A percentile compares a stretch with the other conserved stretches of the same genome.
These are phyloP conservation scores for Solen grandis DNA, from an alignment of 1,140 invertebrate genomes.

Conservation along the genomic window DNA sequence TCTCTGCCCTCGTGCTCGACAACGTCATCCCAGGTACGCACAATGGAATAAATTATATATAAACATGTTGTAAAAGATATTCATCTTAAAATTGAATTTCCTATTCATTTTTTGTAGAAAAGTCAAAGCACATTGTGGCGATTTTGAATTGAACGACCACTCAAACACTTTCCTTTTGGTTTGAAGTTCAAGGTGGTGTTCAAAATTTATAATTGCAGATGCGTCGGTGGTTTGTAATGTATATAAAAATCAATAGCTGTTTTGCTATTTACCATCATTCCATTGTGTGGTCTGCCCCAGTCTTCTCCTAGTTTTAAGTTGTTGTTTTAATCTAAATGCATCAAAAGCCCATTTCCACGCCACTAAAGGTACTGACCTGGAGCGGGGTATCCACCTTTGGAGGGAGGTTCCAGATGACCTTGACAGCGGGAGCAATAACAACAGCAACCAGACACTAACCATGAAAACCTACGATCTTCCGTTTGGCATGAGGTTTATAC, in stretches of 20 bases:
- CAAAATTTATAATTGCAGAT: not conserved
- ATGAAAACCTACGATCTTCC: conserved; percentile 49
- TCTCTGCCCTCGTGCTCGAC: conserved; percentile 44
- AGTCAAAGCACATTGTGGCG: not conserved
- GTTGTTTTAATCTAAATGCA: not conserved
- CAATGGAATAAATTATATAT: not conserved
- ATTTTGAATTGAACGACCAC: too few species aligned
- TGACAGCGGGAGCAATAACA: conserved; percentile 21
- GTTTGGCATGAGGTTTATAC: conserved; percentile 35
- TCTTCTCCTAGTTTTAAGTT: too few species aligned
- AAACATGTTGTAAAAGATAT: not conserved
- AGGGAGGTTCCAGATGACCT: conserved; percentile 24
- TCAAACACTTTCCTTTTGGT: too few species aligned
- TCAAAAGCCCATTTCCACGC: not conserved
- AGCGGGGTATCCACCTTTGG: conserved; percentile 48
- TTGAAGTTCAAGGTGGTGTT: too few species aligned
- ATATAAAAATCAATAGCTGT: too few species aligned
- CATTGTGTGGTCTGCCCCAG: too few species aligned
- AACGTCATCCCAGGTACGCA: conserved; percentile 50
- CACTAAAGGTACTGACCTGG: conserved; percentile 37
- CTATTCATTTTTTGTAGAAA: not conserved
- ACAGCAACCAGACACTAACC: not conserved
- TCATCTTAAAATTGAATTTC: not conserved
- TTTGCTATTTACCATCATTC: too few species aligned
- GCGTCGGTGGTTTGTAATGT: not conserved